Percentiles rank a stretch among this genome's conserved stretches.
Conservation (phyloP, 2,113 vertebrate species). For the Oophaga pumilio region DNA sequence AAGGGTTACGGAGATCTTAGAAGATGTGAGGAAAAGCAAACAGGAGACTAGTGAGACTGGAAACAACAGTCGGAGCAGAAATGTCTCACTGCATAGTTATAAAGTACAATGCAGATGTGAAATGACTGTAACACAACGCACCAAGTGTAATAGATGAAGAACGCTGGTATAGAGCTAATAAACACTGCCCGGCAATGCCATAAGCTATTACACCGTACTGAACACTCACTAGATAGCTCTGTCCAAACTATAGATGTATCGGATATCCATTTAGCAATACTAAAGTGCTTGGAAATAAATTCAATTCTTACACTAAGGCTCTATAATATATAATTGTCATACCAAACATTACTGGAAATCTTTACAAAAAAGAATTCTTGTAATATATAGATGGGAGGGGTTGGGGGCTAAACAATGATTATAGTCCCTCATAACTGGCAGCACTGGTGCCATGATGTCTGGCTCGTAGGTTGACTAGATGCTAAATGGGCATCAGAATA, state of each 20-base stretch:
- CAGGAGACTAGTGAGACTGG: neutral
- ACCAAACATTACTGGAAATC: constrained; percentile 65
- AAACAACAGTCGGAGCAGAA: neutral
- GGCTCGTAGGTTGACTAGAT: constrained; percentile 66
- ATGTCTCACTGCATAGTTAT: neutral
- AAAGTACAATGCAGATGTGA: neutral
- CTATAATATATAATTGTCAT: constrained; percentile 29
- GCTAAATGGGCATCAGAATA: constrained; percentile 65
- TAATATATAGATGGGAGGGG: constrained; percentile 62
- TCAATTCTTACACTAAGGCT: constrained; percentile 41
- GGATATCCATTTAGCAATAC: constrained; percentile 3
- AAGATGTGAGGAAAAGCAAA: constrained; percentile 17
- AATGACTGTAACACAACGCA: neutral
- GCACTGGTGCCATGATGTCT: constrained; percentile 71
- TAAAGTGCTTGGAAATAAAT: constrained; percentile 22
- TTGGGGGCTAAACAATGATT: constrained; percentile 63
- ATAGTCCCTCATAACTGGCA: constrained; percentile 68
- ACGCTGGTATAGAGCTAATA: neutral
- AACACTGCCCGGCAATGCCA: neutral
- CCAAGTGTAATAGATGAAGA: neutral
- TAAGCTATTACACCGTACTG: no score
- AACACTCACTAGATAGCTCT: neutral
- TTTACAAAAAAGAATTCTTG: constrained; percentile 11
- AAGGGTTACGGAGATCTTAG: neutral
- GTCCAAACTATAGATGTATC: neutral